Conservation (phyloP, 2,888 invertebrate species). For the Tachystola acroxantha region DNA sequence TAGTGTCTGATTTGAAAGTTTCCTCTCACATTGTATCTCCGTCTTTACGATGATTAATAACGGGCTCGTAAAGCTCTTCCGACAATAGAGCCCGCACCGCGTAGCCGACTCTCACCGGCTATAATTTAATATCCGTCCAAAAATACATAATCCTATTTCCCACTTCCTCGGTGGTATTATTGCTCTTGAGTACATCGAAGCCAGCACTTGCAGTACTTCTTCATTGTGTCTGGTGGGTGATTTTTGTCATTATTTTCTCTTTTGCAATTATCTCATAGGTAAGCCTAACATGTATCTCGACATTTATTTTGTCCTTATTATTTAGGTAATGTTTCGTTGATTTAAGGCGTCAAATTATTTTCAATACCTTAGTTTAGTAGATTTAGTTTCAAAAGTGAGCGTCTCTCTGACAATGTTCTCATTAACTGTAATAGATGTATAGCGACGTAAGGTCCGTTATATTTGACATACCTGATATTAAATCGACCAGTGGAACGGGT, state of each 20-base stretch:
- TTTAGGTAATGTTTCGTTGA: too few species aligned
- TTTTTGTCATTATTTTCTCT: background rate
- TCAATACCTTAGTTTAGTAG: too few species aligned
- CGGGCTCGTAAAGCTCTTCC: conserved; percentile 23
- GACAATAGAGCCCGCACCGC: conserved; percentile 63
- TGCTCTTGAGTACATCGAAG: conserved; percentile 38
- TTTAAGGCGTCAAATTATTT: too few species aligned
- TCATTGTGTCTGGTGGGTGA: conserved; percentile 7
- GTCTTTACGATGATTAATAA: conserved; percentile 21
- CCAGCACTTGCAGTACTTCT: conserved; percentile 22
- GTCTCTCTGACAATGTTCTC: too few species aligned
- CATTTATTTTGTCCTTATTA: too few species aligned
- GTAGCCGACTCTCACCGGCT: conserved; percentile 49
- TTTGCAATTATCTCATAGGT: too few species aligned
- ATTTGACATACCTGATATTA: conserved; percentile 20
- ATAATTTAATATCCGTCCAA: conserved; percentile 76
- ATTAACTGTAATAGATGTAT: background rate
- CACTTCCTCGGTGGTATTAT: conserved; percentile 41
- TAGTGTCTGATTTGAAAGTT: conserved; percentile 8
- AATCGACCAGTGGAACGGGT: conserved; percentile 19
- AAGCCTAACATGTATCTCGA: too few species aligned
- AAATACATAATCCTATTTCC: conserved; percentile 54
- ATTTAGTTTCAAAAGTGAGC: too few species aligned
- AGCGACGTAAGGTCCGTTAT: conserved; percentile 14
- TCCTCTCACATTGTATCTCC: conserved; percentile 16